Conservation (phyloP, 2,888 invertebrate species). For the Drosophila longiperda region DNA sequence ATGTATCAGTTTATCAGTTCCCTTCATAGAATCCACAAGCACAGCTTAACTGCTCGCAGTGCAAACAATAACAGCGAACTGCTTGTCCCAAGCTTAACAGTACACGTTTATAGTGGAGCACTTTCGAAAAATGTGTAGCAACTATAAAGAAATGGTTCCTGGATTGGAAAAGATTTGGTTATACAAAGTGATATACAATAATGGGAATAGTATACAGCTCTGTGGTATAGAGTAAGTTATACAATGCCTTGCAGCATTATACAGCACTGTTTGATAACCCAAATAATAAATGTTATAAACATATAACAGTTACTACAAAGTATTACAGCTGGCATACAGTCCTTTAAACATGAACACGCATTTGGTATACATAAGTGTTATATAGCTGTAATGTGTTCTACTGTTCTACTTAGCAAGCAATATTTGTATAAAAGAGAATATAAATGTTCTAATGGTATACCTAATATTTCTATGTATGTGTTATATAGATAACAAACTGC, state of each 20-base stretch:
- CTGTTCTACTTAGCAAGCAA: neutral
- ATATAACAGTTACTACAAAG: neutral
- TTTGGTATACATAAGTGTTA: neutral
- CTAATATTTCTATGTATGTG: neutral
- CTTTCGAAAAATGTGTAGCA: neutral
- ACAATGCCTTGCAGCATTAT: neutral
- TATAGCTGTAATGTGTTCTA: neutral
- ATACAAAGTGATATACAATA: conserved; percentile 12
- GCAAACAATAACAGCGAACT: conserved; percentile 7
- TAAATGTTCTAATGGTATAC: neutral
- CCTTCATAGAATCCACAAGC: conserved; percentile 11
- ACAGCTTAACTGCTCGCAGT: neutral
- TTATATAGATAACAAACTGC: neutral
- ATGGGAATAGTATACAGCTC: conserved; percentile 9
- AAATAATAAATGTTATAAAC: neutral
- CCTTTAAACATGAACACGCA: neutral
- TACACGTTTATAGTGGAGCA: neutral
- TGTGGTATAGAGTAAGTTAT: neutral
- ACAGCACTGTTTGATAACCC: neutral
- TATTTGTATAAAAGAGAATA: neutral
- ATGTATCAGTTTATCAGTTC: neutral
- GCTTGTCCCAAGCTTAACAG: conserved; percentile 43
- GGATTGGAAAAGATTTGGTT: neutral
- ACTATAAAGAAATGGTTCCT: neutral
- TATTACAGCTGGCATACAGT: neutral